These are phyloP conservation scores for Phoeniculus purpureus DNA, from an alignment of 2,797 vertebrate species.

Conservation along the genomic window DNA sequence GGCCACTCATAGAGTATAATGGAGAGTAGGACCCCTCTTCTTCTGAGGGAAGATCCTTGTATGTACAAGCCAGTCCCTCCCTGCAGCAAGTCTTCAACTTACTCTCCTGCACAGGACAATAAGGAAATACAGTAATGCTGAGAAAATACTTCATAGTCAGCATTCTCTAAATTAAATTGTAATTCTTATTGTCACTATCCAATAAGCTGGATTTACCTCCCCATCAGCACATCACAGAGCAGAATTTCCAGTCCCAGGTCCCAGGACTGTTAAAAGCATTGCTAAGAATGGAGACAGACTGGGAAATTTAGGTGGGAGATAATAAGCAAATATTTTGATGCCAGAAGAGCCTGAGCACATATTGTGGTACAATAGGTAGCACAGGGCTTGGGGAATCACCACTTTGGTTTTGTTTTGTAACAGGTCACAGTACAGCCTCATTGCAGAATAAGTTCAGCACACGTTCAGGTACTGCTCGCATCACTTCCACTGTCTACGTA, in stretches of 20 bases:
- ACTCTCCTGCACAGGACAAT: not conserved
- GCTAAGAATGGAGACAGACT: not conserved
- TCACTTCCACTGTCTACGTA: not conserved
- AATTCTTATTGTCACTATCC: not conserved
- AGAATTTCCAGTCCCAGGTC: not conserved
- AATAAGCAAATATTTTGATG: not conserved
- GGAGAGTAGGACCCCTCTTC: not conserved
- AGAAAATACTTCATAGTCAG: not conserved
- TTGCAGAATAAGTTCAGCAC: not conserved
- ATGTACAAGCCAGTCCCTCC: not conserved
- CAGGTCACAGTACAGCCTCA: not conserved
- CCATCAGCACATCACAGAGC: not conserved
- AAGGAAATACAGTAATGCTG: not conserved
- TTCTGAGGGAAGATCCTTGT: not conserved
- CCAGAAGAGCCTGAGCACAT: not conserved
- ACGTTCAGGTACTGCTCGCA: not conserved
- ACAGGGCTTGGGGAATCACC: not conserved
- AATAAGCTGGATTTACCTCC: not conserved
- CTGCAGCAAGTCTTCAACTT: not conserved
- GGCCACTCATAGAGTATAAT: accelerated
- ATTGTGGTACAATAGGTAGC: not conserved
- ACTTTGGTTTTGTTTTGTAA: not conserved
- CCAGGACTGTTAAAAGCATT: not conserved
- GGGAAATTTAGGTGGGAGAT: not conserved
- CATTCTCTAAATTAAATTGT: not conserved